Conservation (phyloP, 2,797 vertebrate species). For the Trachops cirrhosus region DNA sequence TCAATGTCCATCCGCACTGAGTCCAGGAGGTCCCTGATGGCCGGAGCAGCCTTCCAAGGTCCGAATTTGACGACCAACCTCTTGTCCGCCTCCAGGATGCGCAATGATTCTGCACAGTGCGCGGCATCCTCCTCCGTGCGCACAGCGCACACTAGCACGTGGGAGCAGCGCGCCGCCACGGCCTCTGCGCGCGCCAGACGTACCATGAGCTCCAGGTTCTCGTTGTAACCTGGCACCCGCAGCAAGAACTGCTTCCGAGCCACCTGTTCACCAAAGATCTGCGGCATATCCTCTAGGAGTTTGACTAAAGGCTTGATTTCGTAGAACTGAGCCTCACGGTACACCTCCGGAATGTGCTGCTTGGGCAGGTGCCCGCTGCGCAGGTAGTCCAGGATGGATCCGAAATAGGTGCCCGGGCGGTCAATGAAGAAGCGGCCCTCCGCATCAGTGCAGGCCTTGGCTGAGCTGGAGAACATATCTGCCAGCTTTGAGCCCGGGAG, state of each 20-base stretch:
- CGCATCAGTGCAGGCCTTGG: conserved; percentile 80
- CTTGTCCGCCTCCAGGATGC: conserved; percentile 85
- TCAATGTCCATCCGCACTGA: conserved; percentile 91
- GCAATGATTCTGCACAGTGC: conserved; percentile 83
- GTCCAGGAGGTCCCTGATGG: conserved; percentile 87
- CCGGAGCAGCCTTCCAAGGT: conserved; percentile 88
- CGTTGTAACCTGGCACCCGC: conserved; percentile 89
- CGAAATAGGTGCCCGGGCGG: conserved; percentile 89
- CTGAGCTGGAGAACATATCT: conserved; percentile 84
- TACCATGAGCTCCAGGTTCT: conserved; percentile 95
- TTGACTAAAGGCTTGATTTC: conserved; percentile 90
- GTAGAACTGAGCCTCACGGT: conserved; percentile 91
- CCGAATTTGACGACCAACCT: conserved; percentile 94
- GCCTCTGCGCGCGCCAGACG: conserved; percentile 92
- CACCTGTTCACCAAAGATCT: conserved; percentile 91
- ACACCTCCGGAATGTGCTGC: conserved; percentile 86
- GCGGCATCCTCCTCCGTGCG: conserved; percentile 85
- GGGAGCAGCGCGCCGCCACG: conserved; percentile 86
- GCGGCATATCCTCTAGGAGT: conserved; percentile 89
- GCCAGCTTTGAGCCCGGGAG: conserved; percentile 89
- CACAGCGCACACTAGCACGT: conserved; percentile 88
- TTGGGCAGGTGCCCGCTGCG: conserved; percentile 87
- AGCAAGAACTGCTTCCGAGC: conserved; percentile 92
- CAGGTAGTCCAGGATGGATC: conserved; percentile 91
- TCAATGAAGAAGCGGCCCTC: conserved; percentile 92